phyloP scores from a whole-genome alignment of 2,113 vertebrate genomes.

The Pseudorectes ferrugineus region DNA sequence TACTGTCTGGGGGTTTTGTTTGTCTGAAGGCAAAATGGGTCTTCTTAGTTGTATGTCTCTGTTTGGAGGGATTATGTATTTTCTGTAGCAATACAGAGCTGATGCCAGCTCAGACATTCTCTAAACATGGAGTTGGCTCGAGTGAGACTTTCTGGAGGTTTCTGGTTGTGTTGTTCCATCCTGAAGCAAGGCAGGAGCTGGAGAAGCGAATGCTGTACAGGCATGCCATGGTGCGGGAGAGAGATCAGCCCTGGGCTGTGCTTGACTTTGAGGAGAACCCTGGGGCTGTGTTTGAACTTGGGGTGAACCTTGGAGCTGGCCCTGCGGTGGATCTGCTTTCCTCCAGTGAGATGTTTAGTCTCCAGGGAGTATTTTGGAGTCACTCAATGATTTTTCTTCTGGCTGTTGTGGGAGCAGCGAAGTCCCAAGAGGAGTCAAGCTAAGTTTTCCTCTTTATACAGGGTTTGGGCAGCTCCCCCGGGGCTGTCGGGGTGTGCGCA shows the following conservation, averaged over 20 bases:
- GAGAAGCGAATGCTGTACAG: fast-evolving
- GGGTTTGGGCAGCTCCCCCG: not conserved
- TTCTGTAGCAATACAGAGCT: not conserved
- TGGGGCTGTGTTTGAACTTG: not conserved
- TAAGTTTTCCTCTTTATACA: not conserved
- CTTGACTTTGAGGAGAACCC: not conserved
- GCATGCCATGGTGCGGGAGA: fast-evolving
- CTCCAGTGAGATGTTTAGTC: not conserved
- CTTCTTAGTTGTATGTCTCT: not conserved
- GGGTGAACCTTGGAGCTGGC: not conserved
- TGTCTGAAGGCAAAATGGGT: not conserved
- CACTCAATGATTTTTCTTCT: not conserved
- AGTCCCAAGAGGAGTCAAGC: not conserved
- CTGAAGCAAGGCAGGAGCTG: not conserved
- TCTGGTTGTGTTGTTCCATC: not conserved
- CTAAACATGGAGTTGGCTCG: not conserved
- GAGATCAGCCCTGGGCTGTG: not conserved
- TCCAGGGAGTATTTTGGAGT: not conserved
- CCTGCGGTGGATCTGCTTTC: not conserved
- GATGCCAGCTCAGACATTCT: not conserved
- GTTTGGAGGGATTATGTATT: not conserved
- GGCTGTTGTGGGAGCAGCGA: not conserved
- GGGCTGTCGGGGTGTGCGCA: fast-evolving
- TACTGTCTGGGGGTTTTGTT: not conserved
- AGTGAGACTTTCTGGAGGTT: not conserved